Evolutionary conservation across 2,113 vertebrate species (phyloP).

Genomic region (Tor tambroides): DNA sequence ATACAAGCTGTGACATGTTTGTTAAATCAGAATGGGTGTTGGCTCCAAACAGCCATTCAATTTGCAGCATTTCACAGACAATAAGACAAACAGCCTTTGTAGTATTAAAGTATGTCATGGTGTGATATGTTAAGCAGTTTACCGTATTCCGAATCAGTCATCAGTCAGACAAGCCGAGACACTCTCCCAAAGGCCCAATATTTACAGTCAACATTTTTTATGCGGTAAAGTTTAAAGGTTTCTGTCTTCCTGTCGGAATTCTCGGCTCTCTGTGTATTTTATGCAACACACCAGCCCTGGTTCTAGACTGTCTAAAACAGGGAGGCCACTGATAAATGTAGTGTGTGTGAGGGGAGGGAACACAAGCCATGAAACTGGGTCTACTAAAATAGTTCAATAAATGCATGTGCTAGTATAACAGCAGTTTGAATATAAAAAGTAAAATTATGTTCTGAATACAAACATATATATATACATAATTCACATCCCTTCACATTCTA

Average conservation of each 20-base stretch:
- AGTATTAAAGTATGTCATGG: not conserved
- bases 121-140: not conserved
- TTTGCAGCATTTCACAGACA: not conserved
- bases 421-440: no score
- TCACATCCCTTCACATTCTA: no score
- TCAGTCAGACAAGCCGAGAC: not conserved
- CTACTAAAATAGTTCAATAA: not conserved
- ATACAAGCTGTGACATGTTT: not conserved
- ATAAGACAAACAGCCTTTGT: not conserved
- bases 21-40: slow-evolving; percentile 22
- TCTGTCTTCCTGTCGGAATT: not conserved
- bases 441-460: no score
- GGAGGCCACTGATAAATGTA: not conserved
- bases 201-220: not conserved
- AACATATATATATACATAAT: no score
- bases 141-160: not conserved
- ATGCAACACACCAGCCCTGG: not conserved
- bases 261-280: not conserved
- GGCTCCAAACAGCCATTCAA: not conserved
- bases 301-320: not conserved
- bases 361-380: not conserved
- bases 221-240: not conserved
- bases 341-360: not conserved
- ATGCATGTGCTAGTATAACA: no score
- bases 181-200: not conserved